Evolutionary conservation across 2,797 vertebrate genomes (phyloP).

Genomic region (Diplodus puntazzo): DNA sequence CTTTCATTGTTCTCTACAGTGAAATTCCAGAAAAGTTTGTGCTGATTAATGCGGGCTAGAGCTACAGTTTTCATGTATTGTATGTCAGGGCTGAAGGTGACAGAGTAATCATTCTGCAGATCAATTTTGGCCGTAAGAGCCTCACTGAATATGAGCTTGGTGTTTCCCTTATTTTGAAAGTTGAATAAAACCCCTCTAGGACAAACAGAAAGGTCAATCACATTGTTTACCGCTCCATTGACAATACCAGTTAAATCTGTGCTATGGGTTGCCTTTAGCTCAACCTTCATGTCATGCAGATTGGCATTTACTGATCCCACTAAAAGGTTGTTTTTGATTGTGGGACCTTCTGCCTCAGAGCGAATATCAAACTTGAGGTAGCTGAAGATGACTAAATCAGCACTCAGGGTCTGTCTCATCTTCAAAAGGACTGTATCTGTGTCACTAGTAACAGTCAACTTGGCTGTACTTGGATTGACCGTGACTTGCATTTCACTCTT

Average conservation of each 20-base stretch:
- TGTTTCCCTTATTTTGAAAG: slow-evolving; percentile 28
- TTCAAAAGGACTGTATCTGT: slow-evolving; percentile 24
- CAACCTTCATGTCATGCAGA: slow-evolving; percentile 75
- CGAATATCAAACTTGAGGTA: slow-evolving; percentile 79
- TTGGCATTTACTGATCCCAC: slow-evolving; percentile 73
- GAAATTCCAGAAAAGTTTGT: slow-evolving; percentile 8
- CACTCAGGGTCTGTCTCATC: slow-evolving; percentile 77
- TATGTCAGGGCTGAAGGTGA: not conserved
- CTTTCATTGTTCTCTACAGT: slow-evolving; percentile 85
- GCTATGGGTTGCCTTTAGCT: slow-evolving; percentile 76
- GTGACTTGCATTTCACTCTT: slow-evolving; percentile 75
- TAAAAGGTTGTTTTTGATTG: slow-evolving; percentile 83
- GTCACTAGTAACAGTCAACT: not conserved
- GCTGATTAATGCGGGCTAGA: slow-evolving; percentile 19
- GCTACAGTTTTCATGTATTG: slow-evolving; percentile 15
- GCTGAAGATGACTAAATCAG: slow-evolving; percentile 78
- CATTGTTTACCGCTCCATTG: slow-evolving; percentile 73
- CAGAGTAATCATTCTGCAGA: slow-evolving; percentile 39
- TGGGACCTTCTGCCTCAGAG: slow-evolving; percentile 85
- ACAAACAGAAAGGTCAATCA: slow-evolving; percentile 70
- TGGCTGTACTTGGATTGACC: slow-evolving; percentile 12
- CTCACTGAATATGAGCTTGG: slow-evolving; percentile 15
- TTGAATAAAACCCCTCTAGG: slow-evolving; percentile 2
- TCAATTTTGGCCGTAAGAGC: slow-evolving; percentile 16
- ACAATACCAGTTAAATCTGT: slow-evolving; percentile 76